A percentile compares a stretch with the other conserved stretches of the same genome.
These are phyloP conservation scores for Globia sparganii DNA, from an alignment of 2,888 invertebrate genomes.

Conservation along the genomic window DNA sequence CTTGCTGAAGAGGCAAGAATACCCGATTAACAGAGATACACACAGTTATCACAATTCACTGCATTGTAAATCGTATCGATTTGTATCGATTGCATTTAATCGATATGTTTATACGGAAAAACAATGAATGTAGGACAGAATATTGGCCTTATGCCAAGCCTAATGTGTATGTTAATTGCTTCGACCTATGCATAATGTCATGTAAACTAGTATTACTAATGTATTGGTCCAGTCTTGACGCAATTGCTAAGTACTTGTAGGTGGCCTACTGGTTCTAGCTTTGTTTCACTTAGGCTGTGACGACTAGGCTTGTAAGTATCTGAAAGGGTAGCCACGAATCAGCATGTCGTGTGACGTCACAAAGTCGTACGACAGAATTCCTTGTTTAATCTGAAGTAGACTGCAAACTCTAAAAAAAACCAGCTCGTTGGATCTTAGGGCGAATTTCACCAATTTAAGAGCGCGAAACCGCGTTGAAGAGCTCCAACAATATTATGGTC, in stretches of 20 bases:
- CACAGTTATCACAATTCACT: slow-evolving; percentile 32
- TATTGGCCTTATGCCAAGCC: slow-evolving; percentile 60
- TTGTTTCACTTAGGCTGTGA: slow-evolving; percentile 18
- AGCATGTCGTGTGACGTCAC: background rate
- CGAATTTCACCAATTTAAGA: background rate
- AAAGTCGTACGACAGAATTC: background rate
- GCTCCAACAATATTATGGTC: background rate
- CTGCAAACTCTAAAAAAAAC: background rate
- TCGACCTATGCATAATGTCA: slow-evolving; percentile 60
- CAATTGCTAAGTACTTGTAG: slow-evolving; percentile 35
- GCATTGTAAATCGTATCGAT: slow-evolving; percentile 42
- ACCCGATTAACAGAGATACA: slow-evolving; percentile 1
- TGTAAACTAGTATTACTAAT: slow-evolving; percentile 67
- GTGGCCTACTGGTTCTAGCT: slow-evolving; percentile 25
- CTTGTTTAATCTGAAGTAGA: background rate
- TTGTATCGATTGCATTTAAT: slow-evolving; percentile 57
- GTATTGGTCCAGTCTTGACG: slow-evolving; percentile 64
- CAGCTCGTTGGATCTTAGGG: background rate
- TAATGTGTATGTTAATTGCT: slow-evolving; percentile 57
- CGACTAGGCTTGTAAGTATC: background rate
- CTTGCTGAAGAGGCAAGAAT: background rate
- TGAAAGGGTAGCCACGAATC: slow-evolving; percentile 8
- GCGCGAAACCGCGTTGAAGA: no score
- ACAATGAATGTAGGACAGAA: slow-evolving; percentile 62
- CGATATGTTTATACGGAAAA: slow-evolving; percentile 61